Conservation (phyloP, 1,140 invertebrate species). For the Antheraea mylitta region DNA sequence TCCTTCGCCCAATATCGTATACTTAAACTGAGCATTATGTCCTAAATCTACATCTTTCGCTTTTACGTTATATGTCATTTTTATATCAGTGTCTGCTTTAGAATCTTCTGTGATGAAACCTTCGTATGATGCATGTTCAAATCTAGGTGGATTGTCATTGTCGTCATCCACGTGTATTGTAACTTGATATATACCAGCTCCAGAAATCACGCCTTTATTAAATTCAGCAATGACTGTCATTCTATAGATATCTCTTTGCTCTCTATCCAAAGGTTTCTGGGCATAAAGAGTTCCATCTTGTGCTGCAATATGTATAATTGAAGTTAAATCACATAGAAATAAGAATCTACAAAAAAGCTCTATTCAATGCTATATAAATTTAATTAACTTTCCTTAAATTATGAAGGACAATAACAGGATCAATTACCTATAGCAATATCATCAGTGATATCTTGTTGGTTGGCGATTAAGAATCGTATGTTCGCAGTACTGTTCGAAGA, state of each 20-base stretch:
- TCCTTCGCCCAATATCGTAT: slow-evolving; percentile 87
- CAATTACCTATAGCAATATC: slow-evolving; percentile 83
- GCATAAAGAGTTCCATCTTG: slow-evolving; percentile 89
- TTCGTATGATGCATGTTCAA: slow-evolving; percentile 85
- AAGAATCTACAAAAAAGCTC: neutral
- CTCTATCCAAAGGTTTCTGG: slow-evolving; percentile 86
- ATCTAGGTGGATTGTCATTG: slow-evolving; percentile 94
- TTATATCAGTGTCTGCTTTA: slow-evolving; percentile 84
- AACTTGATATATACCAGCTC: slow-evolving; percentile 88
- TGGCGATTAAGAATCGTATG: slow-evolving; percentile 86
- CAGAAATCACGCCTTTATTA: slow-evolving; percentile 81
- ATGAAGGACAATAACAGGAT: neutral
- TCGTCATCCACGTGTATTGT: slow-evolving; percentile 91
- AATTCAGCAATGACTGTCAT: slow-evolving; percentile 90
- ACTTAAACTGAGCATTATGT: slow-evolving; percentile 86
- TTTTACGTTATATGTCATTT: slow-evolving; percentile 82
- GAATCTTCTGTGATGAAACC: slow-evolving; percentile 91
- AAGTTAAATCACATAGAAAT: neutral
- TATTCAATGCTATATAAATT: too few species aligned
- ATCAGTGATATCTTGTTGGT: slow-evolving; percentile 88
- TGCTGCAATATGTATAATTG: slow-evolving; percentile 41
- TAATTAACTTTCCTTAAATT: too few species aligned
- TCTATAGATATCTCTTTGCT: slow-evolving; percentile 85
- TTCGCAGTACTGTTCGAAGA: slow-evolving; percentile 58
- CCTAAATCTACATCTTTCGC: slow-evolving; percentile 90